Evolutionary conservation across 2,888 invertebrate genomes (phyloP), one percentile per base, ranked within the genome.

Genomic region (Sicus ferrugineus): DNA sequence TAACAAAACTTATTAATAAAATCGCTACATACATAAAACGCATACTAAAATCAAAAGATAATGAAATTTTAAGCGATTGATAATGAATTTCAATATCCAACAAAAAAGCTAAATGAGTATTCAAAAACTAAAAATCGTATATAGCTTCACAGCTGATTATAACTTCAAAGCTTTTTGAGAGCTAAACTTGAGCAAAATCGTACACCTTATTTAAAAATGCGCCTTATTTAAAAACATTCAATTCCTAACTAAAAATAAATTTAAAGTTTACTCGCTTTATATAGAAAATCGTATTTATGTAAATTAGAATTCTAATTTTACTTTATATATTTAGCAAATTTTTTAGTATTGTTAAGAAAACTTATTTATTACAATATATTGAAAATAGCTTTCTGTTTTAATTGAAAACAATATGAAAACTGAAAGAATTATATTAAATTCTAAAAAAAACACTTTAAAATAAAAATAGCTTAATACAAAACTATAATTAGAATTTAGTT

Each of bases 201-300:
- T 31, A 34, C 31, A 59, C 59, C 59, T 59, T 59, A 42, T 61
- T 61, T 61, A 16, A 48, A 63, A 59, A 6, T 46, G 31, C 59
- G 67, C 67, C 67, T 67, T 67, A 67, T 59, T 67, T 67, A 42
- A 26, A 46, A 46, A 67, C 58, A 30, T 59, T 67, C 26, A 67
- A 67, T 67, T 67, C 58, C 67, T 67, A 67, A 59, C 23, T 52
- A 34, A 52, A 52, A 48, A 48, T 30, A 59, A 67, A 19, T 34
- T 54, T 31, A 54, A 54, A 9, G n/a, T n/a, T n/a, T n/a, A n/a
- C n/a, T n/a, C n/a, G n/a, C n/a, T n/a, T n/a, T n/a, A n/a, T n/a
- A n/a, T n/a, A n/a, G n/a, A n/a, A n/a, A n/a, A n/a, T n/a, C n/a
- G n/a, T n/a, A n/a, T n/a, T n/a, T n/a, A n/a, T n/a, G n/a, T n/a